phyloP scores from a whole-genome alignment of 2,797 vertebrate genomes.

The Mycteria americana region DNA sequence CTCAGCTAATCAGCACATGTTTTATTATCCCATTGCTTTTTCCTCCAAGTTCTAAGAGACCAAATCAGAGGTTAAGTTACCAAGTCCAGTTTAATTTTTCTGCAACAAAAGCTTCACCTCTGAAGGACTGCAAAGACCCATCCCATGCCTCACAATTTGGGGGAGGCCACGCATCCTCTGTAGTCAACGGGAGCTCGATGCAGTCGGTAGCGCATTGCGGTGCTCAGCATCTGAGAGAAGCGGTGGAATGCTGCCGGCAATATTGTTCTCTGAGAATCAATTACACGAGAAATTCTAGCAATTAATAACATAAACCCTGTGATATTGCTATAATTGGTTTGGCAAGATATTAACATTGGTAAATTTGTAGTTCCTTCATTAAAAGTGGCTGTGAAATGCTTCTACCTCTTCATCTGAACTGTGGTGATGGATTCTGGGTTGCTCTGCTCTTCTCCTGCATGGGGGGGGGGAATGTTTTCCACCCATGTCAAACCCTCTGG shows the following conservation, averaged over 20 bases:
- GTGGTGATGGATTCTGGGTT: background rate
- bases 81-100: background rate
- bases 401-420: background rate
- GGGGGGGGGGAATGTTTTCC: accelerated
- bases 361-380: background rate
- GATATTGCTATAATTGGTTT: background rate
- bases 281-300: background rate
- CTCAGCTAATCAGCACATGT: constrained; percentile 37
- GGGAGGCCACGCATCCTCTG: background rate
- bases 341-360: background rate
- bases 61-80: constrained; percentile 18
- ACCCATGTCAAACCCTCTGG: background rate
- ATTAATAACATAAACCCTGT: background rate
- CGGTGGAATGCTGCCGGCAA: background rate
- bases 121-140: background rate
- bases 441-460: accelerated
- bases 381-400: background rate
- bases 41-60: background rate
- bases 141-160: background rate
- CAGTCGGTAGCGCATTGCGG: background rate
- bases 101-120: background rate
- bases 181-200: background rate
- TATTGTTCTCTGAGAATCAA: background rate
- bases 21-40: constrained; percentile 30
- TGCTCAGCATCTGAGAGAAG: background rate